Conservation (phyloP, 2,797 vertebrate genomes). For the Coregonus sp. region DNA sequence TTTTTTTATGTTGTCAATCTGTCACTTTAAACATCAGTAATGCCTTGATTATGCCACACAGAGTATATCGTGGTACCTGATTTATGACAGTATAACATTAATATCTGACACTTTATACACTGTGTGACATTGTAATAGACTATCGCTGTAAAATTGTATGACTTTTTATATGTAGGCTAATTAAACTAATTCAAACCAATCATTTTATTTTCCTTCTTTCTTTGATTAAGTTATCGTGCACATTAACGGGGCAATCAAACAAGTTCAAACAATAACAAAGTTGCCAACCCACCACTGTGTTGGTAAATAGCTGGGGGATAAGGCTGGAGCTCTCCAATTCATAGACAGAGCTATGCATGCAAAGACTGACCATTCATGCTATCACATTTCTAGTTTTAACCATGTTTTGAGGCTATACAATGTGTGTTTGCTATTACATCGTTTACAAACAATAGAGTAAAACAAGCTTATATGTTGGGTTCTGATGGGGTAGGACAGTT, state of each 20-base stretch:
- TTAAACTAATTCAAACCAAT: not conserved
- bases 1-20: not conserved
- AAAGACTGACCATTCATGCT: too few species aligned
- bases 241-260: not conserved
- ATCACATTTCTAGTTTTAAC: too few species aligned
- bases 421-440: too few species aligned
- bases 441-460: too few species aligned
- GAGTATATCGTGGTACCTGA: not conserved
- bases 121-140: not conserved
- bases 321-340: too few species aligned
- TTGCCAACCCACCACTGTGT: too few species aligned
- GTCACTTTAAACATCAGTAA: not conserved
- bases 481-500: too few species aligned
- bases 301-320: too few species aligned
- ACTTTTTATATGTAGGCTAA: not conserved
- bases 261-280: too few species aligned
- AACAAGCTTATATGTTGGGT: too few species aligned
- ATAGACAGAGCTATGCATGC: too few species aligned
- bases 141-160: not conserved
- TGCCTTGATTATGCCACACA: not conserved
- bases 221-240: not conserved
- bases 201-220: not conserved
- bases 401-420: too few species aligned
- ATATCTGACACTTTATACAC: not conserved
- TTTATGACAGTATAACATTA: not conserved